Conservation (phyloP, 2,888 invertebrate genomes). For the Tipula confusa region DNA sequence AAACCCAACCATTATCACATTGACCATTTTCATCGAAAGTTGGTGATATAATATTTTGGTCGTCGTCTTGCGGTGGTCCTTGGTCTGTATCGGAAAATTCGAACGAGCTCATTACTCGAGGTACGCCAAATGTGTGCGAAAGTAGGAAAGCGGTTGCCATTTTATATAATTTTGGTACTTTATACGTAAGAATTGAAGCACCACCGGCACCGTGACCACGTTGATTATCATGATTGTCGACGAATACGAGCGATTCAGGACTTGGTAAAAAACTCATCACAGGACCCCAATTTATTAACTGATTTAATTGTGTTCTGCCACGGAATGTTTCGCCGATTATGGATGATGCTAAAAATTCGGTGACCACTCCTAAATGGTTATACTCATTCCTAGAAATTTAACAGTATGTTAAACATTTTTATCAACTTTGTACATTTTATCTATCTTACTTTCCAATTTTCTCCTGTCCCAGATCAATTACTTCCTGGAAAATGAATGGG, state of each 20-base stretch:
- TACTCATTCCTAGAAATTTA: background rate
- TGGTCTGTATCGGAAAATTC: background rate
- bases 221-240: slow-evolving; percentile 85
- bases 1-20: slow-evolving; percentile 68
- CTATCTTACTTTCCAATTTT: slow-evolving; percentile 39
- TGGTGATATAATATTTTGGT: slow-evolving; percentile 52
- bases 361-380: background rate
- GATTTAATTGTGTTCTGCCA: background rate
- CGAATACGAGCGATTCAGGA: slow-evolving; percentile 61
- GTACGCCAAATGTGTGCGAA: slow-evolving; percentile 70
- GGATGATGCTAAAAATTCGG: background rate
- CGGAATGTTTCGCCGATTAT: background rate
- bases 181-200: slow-evolving; percentile 57
- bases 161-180: slow-evolving; percentile 59
- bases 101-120: slow-evolving; percentile 77
- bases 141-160: slow-evolving; percentile 70
- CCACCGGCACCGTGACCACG: slow-evolving; percentile 61
- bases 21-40: slow-evolving; percentile 57
- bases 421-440: background rate
- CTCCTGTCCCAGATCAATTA: slow-evolving; percentile 52
- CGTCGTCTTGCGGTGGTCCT: slow-evolving; percentile 54
- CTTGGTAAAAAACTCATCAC: slow-evolving; percentile 61
- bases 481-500: slow-evolving; percentile 56
- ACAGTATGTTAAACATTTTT: background rate
- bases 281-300: slow-evolving; percentile 50